These are phyloP conservation scores for Cotesia vestalis DNA, from an alignment of 1,140 invertebrate species.

Conservation along the genomic window DNA sequence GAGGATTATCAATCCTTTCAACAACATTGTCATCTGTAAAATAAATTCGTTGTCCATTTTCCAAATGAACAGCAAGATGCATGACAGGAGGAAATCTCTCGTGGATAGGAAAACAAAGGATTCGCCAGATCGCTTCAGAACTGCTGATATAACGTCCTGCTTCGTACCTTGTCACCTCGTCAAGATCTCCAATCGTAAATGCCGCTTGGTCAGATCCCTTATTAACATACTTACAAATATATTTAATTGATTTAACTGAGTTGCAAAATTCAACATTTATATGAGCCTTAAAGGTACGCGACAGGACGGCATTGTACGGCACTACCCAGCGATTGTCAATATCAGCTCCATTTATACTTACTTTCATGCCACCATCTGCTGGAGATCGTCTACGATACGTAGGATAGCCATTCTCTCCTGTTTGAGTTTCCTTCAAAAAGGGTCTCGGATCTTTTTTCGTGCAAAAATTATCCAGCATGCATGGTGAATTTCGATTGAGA, in stretches of 20 bases:
- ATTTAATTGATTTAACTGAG: no score
- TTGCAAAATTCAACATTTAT: conserved; percentile 51
- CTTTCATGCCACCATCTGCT: conserved; percentile 20
- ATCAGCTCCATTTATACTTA: conserved; percentile 31
- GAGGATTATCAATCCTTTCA: conserved; percentile 45
- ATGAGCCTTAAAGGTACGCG: conserved; percentile 60
- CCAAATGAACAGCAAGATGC: conserved; percentile 53
- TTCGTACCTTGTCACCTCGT: conserved; percentile 55
- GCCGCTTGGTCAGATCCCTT: no score
- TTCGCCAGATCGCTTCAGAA: conserved; percentile 62
- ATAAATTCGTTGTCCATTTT: conserved; percentile 39
- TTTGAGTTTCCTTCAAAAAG: no score
- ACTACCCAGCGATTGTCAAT: conserved; percentile 67
- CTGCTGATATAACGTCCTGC: conserved; percentile 58
- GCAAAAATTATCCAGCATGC: conserved; percentile 21
- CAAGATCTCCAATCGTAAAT: no score
- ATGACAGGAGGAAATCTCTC: conserved; percentile 48
- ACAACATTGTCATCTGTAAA: conserved; percentile 39
- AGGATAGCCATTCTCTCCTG: conserved; percentile 50
- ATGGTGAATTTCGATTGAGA: conserved; percentile 22
- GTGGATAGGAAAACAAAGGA: conserved; percentile 60
- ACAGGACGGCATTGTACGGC: conserved; percentile 66
- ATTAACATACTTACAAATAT: no score
- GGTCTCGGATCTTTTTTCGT: conserved; percentile 56
- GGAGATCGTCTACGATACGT: conserved; percentile 27